Evolutionary conservation across 2,113 vertebrate species (phyloP), one percentile per base, ranked within the genome.

Genomic region (Charadrius vociferus): DNA sequence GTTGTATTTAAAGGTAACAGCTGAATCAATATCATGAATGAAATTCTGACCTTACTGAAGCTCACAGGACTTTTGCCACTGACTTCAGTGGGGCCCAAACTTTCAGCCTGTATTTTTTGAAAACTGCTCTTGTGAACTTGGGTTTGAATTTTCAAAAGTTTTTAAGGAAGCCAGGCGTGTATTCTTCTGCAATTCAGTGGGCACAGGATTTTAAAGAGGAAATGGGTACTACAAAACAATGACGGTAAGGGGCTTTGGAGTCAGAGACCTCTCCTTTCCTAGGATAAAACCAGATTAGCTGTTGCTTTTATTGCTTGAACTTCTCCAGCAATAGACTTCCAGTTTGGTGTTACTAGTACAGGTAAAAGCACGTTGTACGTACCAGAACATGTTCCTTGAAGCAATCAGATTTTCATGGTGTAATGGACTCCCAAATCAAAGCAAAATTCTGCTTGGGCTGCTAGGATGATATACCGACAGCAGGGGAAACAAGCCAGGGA

Each of bases 21-120:
- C 94, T 96, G 97, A 96, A 94, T 88, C 87, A 95, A 88, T 95
- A 96, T 12, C 7, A 39, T 13, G 5, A 82, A 85, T 67, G 21
- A 94, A 88, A 96, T 74, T 39, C 62, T 91, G 89, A 84, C 53
- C 26, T 58, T 65, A 8, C 62, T 66, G 84, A 77, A 85, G n/a
- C 55, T 80, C 61, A 73, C 37, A 73, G 70, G 50, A 47, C 55
- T 91, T 91, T 34, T 91, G 85, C 37, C 74, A 73, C 67, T 67
- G 61, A 78, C 47, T 95, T 95, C 61, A 84, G 36, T 26, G 43
- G 45, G 52, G 61, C 61, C 56, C 36, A 77, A 20, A 75, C 18
- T 82, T 95, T 49, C 61, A 81, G 56, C 8, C 37, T 82, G 23
- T 55, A 12, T 50, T 84, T 88, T 88, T 19, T 78, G 32, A 70